Base-by-base conservation (phyloP, 1,140 invertebrate species). In the Drosophila murphyi region DNA sequence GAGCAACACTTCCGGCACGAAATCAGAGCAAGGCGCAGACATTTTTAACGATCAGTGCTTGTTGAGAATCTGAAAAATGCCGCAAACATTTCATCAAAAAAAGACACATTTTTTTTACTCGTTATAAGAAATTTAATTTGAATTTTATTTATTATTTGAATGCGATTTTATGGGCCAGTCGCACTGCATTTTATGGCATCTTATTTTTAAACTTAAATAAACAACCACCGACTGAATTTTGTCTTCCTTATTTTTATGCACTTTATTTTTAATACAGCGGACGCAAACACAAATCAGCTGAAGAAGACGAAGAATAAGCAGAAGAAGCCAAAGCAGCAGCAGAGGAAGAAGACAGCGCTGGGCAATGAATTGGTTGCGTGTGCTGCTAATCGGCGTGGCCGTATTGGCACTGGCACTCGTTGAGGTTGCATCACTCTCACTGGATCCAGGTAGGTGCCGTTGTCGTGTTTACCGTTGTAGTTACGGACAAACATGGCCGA, bases 161-260 rank as follows among this genome's bases (percentile, higher is more conserved):
- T 82, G 75, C 52, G 64, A 70, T 85, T 80, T 67, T 67, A 71
- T 59, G 64, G 39, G 61, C 63, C 60, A 59, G 55, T 43, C 56
- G 59, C 78, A 78, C 59, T 75, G 72, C 61, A 37, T 69, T 78
- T 78, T 78, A 69, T 78, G 43, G 34, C 45, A 10, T 72, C 88
- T 88, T 87, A 88, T 87, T 87, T 87, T 88, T 82, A 88, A 88
- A 88, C 83, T 60, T 48, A 87, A 88, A 87, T 88, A 87, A 88
- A 87, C 77, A 87, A 88, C 83, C 83, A 83, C 83, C 63, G 83
- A 64, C 73, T 88, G 83, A 64, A 59, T 61, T 48, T 41, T 55
- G 28, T 68, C 37, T 62, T 56, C 31, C 85, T 70, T 31, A 63
- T 72, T 72, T 57, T 47, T 80, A 54, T 80, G 62, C 43, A 78